Evolutionary conservation across 2,797 vertebrate genomes (phyloP).

Genomic region (Onychomys leucogaster): DNA sequence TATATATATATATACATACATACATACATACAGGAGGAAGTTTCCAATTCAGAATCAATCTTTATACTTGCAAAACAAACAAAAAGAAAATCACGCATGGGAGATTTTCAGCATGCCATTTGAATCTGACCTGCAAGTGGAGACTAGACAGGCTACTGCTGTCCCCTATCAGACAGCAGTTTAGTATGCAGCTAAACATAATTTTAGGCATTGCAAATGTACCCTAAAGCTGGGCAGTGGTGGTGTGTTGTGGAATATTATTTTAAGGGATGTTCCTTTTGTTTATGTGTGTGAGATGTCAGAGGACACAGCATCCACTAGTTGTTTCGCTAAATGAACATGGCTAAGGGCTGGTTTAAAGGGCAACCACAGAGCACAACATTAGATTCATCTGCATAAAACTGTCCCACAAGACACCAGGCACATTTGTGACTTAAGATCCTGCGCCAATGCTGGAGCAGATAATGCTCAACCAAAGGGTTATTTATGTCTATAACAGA

Average conservation of each 20-base stretch:
- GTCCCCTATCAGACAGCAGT: neutral
- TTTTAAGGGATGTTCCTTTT: too few species aligned
- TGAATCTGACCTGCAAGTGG: neutral
- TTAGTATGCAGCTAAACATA: neutral
- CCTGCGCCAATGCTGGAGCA: neutral
- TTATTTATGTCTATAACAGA: neutral
- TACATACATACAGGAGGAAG: too few species aligned
- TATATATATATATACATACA: too few species aligned
- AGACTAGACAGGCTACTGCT: neutral
- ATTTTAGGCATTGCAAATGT: neutral
- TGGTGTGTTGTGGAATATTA: too few species aligned
- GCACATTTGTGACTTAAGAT: neutral
- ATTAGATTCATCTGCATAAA: neutral
- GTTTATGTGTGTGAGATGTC: neutral
- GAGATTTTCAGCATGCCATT: neutral
- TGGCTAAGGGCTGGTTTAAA: conserved; percentile 40
- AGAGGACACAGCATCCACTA: neutral
- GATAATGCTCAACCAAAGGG: neutral
- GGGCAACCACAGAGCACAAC: neutral
- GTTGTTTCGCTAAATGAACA: conserved; percentile 45
- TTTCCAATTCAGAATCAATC: conserved; percentile 38
- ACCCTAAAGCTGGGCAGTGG: neutral
- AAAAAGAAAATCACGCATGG: neutral
- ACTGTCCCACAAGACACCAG: neutral
- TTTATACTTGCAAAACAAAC: neutral